A percentile compares a stretch with the other conserved stretches of the same genome.
Evolutionary conservation across 2,113 vertebrate species (phyloP).

Genomic region (Rafetus swinhoei): DNA sequence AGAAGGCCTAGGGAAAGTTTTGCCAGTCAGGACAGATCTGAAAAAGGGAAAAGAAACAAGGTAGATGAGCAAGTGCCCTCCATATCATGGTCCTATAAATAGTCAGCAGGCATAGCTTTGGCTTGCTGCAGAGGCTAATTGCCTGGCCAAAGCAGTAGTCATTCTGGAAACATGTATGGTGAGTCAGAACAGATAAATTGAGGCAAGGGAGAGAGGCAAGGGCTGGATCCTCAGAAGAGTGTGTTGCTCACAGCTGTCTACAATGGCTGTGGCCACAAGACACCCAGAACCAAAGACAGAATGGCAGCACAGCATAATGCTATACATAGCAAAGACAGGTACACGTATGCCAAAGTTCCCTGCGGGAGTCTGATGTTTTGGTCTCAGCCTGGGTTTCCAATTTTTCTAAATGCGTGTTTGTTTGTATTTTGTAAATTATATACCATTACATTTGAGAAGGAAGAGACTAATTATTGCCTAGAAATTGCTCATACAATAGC

Average conservation of each 20-base stretch:
- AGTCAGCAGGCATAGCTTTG: not conserved
- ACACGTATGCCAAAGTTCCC: not conserved
- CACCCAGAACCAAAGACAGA: not conserved
- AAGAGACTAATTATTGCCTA: not conserved
- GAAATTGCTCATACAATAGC: constrained; percentile 13
- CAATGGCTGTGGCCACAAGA: not conserved
- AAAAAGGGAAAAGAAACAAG: not conserved
- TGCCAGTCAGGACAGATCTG: not conserved
- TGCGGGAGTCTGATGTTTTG: not conserved
- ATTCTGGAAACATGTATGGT: not conserved
- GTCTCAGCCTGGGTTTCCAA: not conserved
- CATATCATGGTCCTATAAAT: not conserved
- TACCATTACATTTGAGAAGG: not conserved
- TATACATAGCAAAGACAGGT: not conserved
- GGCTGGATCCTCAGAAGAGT: not conserved
- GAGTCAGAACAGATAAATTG: not conserved
- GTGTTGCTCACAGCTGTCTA: not conserved
- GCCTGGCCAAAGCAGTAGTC: not conserved
- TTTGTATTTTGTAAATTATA: not conserved
- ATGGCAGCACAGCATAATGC: not conserved
- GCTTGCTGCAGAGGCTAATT: too few species aligned
- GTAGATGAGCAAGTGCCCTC: not conserved
- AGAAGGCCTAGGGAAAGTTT: too few species aligned
- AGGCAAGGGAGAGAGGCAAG: not conserved
- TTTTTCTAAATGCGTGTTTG: too few species aligned